A percentile compares a stretch with the other conserved stretches of the same genome.
Conservation (phyloP, 2,797 vertebrate genomes). For the Ciconia nigra region DNA sequence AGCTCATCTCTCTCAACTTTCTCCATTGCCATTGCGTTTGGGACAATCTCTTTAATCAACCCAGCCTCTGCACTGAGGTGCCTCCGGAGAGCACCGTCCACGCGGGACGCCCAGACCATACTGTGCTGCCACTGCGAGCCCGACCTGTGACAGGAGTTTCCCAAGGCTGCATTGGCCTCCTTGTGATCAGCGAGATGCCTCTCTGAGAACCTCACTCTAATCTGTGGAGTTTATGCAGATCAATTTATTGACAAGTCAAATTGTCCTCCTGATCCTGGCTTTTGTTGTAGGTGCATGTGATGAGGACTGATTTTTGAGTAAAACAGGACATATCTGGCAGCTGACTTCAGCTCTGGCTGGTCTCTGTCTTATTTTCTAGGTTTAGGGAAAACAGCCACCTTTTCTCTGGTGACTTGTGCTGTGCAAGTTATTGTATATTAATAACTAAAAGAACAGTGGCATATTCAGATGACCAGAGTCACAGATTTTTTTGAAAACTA, state of each 20-base stretch:
- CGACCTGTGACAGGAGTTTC: background rate
- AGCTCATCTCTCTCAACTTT: background rate
- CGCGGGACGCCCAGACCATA: background rate
- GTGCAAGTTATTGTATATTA: background rate
- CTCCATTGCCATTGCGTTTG: background rate
- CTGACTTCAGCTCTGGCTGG: background rate
- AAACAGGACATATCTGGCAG: background rate
- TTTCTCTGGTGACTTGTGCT: background rate
- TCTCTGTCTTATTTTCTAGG: background rate
- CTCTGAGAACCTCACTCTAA: background rate
- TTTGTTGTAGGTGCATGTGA: background rate
- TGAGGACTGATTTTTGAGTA: background rate
- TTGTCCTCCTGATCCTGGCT: background rate
- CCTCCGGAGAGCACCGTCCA: fast-evolving
- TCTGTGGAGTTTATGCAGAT: background rate
- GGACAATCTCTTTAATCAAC: background rate
- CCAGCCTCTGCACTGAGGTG: background rate
- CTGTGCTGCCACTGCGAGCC: fast-evolving
- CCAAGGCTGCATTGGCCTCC: background rate
- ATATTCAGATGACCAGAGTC: background rate
- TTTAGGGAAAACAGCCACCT: background rate
- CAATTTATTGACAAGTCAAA: background rate
- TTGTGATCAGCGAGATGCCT: background rate
- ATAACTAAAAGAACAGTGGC: background rate
- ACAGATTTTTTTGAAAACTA: background rate